These are phyloP conservation scores for Drosophila greeni DNA, from an alignment of 2,888 invertebrate species.

Conservation along the genomic window DNA sequence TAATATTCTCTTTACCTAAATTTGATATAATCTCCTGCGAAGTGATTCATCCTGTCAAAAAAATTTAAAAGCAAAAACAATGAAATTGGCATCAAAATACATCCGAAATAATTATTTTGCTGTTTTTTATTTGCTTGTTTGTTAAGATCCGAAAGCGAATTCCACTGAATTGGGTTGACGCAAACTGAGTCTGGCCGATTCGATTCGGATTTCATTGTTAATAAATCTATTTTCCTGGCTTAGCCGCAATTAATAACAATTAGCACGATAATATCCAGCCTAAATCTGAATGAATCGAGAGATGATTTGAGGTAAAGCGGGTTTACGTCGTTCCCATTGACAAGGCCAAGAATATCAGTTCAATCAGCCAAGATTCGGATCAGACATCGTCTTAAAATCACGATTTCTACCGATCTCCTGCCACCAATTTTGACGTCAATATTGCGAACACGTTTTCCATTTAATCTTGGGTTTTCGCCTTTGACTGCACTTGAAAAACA, in stretches of 20 bases:
- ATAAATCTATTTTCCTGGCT: slow-evolving; percentile 51
- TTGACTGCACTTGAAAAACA: slow-evolving; percentile 18
- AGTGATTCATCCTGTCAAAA: too few relatives aligned
- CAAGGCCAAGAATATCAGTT: slow-evolving; percentile 16
- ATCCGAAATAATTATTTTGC: slow-evolving; percentile 10
- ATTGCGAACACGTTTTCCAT: slow-evolving; percentile 3
- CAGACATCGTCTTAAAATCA: background rate
- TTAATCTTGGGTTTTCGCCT: slow-evolving; percentile 40
- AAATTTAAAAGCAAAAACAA: too few relatives aligned
- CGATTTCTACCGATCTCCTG: slow-evolving; percentile 4
- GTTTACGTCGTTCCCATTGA: slow-evolving; percentile 10
- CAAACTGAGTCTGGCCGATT: slow-evolving; percentile 33
- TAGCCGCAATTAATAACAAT: slow-evolving; percentile 44
- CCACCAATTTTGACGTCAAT: slow-evolving; percentile 49
- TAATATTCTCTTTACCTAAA: background rate
- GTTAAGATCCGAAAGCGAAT: slow-evolving; percentile 18
- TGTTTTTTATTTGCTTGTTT: slow-evolving; percentile 26
- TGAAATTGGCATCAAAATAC: background rate
- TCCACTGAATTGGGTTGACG: slow-evolving; percentile 20
- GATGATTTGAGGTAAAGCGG: slow-evolving; percentile 3
- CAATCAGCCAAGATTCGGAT: slow-evolving; percentile 4
- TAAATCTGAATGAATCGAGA: slow-evolving; percentile 32
- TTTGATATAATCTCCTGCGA: slow-evolving; percentile 5
- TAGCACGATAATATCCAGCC: slow-evolving; percentile 39
- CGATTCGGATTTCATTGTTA: slow-evolving; percentile 43